Evolutionary conservation across 2,113 vertebrate species (phyloP).

Genomic region (Odontesthes bonariensis): DNA sequence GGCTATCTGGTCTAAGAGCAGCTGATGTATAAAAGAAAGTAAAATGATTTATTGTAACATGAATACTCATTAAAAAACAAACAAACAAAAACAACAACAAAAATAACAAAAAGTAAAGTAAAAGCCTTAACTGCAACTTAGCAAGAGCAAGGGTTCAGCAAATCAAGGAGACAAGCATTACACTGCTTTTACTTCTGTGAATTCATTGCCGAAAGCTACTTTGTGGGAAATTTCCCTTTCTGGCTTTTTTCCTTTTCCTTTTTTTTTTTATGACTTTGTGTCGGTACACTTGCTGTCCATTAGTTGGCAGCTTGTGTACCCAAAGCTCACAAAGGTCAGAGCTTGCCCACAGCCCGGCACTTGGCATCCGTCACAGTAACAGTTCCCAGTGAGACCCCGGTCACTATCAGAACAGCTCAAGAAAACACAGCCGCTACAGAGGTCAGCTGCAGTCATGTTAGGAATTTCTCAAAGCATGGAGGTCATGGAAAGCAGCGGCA

Average conservation of each 20-base stretch:
- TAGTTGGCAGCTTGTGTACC: conserved; percentile 82
- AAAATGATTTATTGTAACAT: conserved; percentile 99
- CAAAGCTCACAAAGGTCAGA: conserved; percentile 89
- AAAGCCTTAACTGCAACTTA: conserved; percentile 90
- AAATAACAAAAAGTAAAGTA: conserved; percentile 88
- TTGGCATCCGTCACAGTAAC: conserved; percentile 95
- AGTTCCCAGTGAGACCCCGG: conserved; percentile 86
- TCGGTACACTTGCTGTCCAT: conserved; percentile 66
- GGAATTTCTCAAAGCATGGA: conserved; percentile 88
- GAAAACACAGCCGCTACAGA: conserved; percentile 86
- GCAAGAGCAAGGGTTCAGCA: conserved; percentile 99
- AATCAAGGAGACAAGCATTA: conserved; percentile 91
- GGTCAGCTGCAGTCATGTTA: conserved; percentile 89
- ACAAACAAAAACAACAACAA: conserved; percentile 64
- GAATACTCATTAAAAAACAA: conserved; percentile 88
- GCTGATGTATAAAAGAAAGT: conserved; percentile 99
- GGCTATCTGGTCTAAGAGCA: conserved; percentile 99
- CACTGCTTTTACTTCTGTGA: conserved; percentile 76
- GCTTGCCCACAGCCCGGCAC: conserved; percentile 85
- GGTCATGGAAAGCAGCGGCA: conserved; percentile 87
- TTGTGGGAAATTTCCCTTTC: conserved; percentile 11
- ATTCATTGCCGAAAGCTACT: conserved; percentile 69
- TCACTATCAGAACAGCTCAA: conserved; percentile 86
- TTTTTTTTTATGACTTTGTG: conserved; percentile 61
- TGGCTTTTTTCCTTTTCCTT: conserved; percentile 58